Percentiles rank a stretch among this genome's conserved stretches.
Conservation (phyloP, 2,113 vertebrate genomes). For the Callaeas wilsoni region DNA sequence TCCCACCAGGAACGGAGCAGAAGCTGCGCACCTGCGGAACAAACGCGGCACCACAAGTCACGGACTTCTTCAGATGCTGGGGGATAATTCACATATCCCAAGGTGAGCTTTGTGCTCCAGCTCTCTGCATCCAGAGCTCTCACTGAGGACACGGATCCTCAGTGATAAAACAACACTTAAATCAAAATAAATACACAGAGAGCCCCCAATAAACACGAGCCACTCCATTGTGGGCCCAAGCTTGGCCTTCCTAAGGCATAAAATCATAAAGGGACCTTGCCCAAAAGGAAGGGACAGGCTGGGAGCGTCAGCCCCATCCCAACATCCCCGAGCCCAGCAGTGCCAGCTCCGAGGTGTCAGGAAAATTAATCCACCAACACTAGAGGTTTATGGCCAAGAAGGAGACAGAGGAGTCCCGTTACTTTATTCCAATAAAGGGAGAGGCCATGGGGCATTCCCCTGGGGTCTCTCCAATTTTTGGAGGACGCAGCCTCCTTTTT, state of each 20-base stretch:
- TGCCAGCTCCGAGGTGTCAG: too few relatives aligned
- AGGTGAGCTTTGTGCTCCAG: not conserved
- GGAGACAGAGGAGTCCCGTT: too few relatives aligned
- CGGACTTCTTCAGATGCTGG: too few relatives aligned
- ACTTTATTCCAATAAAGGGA: too few relatives aligned
- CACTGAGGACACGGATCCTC: accelerated
- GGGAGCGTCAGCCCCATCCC: accelerated
- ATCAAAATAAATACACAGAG: not conserved
- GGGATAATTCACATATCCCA: accelerated
- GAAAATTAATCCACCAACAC: too few relatives aligned
- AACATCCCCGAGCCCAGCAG: accelerated
- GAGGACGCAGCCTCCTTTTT: too few relatives aligned
- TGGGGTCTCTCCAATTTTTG: too few relatives aligned
- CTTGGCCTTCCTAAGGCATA: not conserved
- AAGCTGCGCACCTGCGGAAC: not conserved
- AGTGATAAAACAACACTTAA: not conserved
- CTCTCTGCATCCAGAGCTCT: not conserved
- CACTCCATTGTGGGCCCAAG: accelerated
- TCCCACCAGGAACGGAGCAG: not conserved
- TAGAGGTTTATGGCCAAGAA: too few relatives aligned
- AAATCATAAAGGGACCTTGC: not conserved
- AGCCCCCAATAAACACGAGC: accelerated
- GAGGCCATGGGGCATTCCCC: too few relatives aligned
- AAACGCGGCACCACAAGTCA: too few relatives aligned
- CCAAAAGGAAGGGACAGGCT: too few relatives aligned